Evolutionary conservation across 2,113 vertebrate genomes (phyloP).

Genomic region (Salvator merianae): DNA sequence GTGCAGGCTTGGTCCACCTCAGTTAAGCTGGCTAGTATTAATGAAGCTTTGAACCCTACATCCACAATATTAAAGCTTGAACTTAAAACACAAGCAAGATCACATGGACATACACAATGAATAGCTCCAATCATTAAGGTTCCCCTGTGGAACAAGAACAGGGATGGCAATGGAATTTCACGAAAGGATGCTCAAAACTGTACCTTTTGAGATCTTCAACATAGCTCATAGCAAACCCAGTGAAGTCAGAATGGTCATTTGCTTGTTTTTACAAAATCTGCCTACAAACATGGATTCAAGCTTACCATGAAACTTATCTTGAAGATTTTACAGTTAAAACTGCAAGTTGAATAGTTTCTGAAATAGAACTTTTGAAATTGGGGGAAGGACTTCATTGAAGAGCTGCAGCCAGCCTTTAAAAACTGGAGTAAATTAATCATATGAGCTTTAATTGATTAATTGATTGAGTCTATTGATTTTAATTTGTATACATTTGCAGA

Average conservation of each 20-base stretch:
- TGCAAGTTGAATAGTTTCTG: constrained; percentile 38
- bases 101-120: not conserved
- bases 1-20: not conserved
- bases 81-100: constrained; percentile 33
- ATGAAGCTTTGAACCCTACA: not conserved
- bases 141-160: not conserved
- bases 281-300: no score
- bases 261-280: not conserved
- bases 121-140: not conserved
- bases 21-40: not conserved
- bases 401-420: not conserved
- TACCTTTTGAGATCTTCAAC: not conserved
- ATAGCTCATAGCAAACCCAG: not conserved
- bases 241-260: not conserved
- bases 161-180: constrained; percentile 3
- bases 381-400: not conserved
- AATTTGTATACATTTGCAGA: not conserved
- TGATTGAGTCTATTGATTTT: not conserved
- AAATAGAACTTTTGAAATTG: constrained; percentile 2
- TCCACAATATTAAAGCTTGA: constrained; percentile 36
- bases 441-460: not conserved
- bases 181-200: not conserved
- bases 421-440: not conserved
- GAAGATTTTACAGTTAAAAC: constrained; percentile 41
- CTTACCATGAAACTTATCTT: not conserved